These are phyloP conservation scores for Siniperca scherzeri DNA, from an alignment of 2,797 vertebrate genomes.

Conservation along the genomic window DNA sequence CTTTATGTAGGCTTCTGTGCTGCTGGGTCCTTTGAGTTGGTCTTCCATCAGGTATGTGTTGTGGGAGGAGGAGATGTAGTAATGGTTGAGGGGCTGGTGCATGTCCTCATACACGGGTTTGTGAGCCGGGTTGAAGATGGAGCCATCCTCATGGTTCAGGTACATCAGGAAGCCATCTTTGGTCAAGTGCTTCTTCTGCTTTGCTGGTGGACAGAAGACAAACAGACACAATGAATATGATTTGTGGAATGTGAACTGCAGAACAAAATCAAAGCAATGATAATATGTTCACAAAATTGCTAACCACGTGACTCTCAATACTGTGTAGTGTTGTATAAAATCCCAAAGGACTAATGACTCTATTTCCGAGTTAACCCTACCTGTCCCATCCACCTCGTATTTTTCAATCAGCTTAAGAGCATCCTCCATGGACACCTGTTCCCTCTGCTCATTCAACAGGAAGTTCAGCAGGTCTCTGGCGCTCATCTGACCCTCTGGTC, in stretches of 20 bases:
- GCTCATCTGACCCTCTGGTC: constrained; percentile 84
- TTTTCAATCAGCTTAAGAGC: constrained; percentile 90
- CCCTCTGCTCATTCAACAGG: constrained; percentile 87
- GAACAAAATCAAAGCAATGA: too few species aligned
- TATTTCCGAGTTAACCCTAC: constrained; percentile 73
- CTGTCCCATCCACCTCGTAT: constrained; percentile 90
- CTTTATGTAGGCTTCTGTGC: constrained; percentile 97
- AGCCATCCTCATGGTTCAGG: constrained; percentile 88
- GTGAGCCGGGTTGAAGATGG: constrained; percentile 89
- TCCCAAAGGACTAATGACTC: not conserved
- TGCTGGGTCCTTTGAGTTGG: constrained; percentile 96
- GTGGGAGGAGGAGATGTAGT: constrained; percentile 97
- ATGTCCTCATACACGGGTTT: constrained; percentile 93
- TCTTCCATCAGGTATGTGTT: constrained; percentile 98
- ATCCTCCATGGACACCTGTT: constrained; percentile 77
- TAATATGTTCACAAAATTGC: not conserved
- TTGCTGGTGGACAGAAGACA: constrained; percentile 82
- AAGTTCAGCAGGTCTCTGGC: constrained; percentile 86
- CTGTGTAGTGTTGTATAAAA: not conserved
- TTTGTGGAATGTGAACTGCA: not conserved
- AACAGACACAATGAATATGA: not conserved
- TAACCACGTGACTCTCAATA: not conserved
- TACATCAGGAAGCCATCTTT: constrained; percentile 97
- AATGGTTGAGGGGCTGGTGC: constrained; percentile 93
- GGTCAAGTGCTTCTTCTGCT: constrained; percentile 87